Evolutionary conservation across 2,797 vertebrate genomes (phyloP).

Genomic region (Benthosema pterotum): DNA sequence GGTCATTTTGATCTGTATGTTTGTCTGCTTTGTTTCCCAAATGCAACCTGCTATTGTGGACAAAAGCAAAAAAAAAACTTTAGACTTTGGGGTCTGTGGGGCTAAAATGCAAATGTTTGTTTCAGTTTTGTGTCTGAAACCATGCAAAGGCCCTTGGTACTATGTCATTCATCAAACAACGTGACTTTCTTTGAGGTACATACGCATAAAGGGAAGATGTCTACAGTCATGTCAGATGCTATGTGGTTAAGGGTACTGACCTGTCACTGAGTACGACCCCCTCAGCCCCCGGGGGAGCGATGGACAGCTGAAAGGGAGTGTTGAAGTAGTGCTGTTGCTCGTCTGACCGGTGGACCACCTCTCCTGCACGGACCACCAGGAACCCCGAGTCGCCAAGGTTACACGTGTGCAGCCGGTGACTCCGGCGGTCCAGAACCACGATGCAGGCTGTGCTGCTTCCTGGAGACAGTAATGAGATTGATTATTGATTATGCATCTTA

Average conservation of each 20-base stretch:
- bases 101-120: too few relatives aligned
- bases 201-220: too few relatives aligned
- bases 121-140: too few relatives aligned
- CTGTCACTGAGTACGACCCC: constrained; percentile 97
- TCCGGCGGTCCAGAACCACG: constrained; percentile 91
- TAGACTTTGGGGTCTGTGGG: too few relatives aligned
- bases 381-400: constrained; percentile 98
- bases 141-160: not conserved
- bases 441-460: constrained; percentile 98
- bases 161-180: too few relatives aligned
- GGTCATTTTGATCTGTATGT: too few relatives aligned
- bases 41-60: too few relatives aligned
- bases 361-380: constrained; percentile 94
- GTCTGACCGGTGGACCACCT: constrained; percentile 96
- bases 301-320: constrained; percentile 97
- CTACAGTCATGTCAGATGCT: too few relatives aligned
- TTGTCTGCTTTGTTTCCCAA: too few relatives aligned
- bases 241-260: constrained; percentile 64
- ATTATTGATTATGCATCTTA: too few relatives aligned
- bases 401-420: constrained; percentile 93
- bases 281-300: constrained; percentile 93
- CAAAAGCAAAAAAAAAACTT: too few relatives aligned
- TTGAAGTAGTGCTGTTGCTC: constrained; percentile 93
- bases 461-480: constrained; percentile 43
- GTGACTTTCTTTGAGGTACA: too few relatives aligned